Base-by-base conservation (phyloP, 2,888 invertebrate species). In the Candidula unifasciata region DNA sequence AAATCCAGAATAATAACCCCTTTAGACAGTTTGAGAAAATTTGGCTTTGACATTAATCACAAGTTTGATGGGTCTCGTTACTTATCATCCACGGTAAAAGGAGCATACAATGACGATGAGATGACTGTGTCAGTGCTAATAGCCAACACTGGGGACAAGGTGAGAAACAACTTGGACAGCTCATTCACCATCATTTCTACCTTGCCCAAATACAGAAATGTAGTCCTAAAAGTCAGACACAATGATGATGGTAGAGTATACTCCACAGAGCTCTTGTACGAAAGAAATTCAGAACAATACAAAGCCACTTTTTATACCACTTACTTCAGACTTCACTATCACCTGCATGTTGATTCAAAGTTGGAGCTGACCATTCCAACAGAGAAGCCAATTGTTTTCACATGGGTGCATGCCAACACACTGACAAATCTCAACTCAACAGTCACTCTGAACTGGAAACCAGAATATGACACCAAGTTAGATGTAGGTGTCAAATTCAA, bases 381-480 rank as follows among this genome's bases (percentile, higher is more conserved):
- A 27, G 79, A 85, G 68, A 76, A 78, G 35, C 68, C 60, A 33
- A 69, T 80, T 18, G 77, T 76, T 33, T 27, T 81, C 8, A 71
- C 60, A 30, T 77, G 76, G 83, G 69, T 52, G 6, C 85, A 85
- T 76, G 57, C 57, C 3, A 85, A 85, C 80, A 80, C 66, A 52
- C 74, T 85, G 21, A 85, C 82, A 35, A 77, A 85, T 30, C 24
- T 86, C n/a, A 86, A 82, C 64, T 74, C 74, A 64, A 74, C 77
- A 21, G 21, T 83, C 6, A 35, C 66, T n/a, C 27, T 85, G 3
- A 69, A 73, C 44, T 60, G 78, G 66, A 52, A 80, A n/a, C 74
- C 73, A 16, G 60, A 54, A 21, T 37, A 85, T 37, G 74, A 60
- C 21, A 68, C 73, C 27, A 71, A 85, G 16, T 35, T 86, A 10